Evolutionary conservation across 2,113 vertebrate species (phyloP), one percentile per base, ranked within the genome.

Genomic region (Anser brachyrhynchus): DNA sequence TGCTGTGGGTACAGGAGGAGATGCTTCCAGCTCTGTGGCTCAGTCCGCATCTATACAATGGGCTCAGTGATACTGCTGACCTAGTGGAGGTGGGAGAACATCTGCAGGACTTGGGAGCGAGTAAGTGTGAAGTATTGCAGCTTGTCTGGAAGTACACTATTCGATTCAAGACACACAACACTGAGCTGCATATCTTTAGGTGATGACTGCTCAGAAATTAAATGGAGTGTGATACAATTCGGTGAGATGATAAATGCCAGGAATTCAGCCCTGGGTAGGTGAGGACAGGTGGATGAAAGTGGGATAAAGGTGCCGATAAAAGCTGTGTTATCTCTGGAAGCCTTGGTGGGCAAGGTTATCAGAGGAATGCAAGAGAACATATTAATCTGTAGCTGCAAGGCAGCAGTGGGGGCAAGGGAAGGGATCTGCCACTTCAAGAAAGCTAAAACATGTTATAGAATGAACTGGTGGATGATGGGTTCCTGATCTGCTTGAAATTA

Each of bases 161-260:
- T 95, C 93, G 76, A 84, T 86, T 92, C 69, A 77, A 96, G 88
- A 78, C 8, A 13, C 52, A 85, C 12, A 65, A 78, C 69, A 75
- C 37, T 1, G 2, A 94, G 54, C 79, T 89, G 83, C 55, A 6
- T 93, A 77, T 89, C 83, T 96, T 90, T 72, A 92, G 92, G 71
- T 71, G 58, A 91, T 83, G 72, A 69, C 83, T 92, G 57, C 43
- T 90, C 67, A 92, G 83, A 95, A 90, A 93, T 93, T 83, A 93
- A 72, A 90, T 88, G 82, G 72, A 91, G 49, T 94, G 95, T 92
- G 72, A 84, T 95, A 69, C 6, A 15, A 20, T 78, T 28, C 70
- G 74, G n/a, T 55, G 72, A 80, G 93, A 73, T 85, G 54, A 96
- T 86, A 92, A 92, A 89, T 92, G 61, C 49, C 19, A 39, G 49